phyloP scores from a whole-genome alignment of 2,113 vertebrate genomes.

The Melanerpes formicivorus region DNA sequence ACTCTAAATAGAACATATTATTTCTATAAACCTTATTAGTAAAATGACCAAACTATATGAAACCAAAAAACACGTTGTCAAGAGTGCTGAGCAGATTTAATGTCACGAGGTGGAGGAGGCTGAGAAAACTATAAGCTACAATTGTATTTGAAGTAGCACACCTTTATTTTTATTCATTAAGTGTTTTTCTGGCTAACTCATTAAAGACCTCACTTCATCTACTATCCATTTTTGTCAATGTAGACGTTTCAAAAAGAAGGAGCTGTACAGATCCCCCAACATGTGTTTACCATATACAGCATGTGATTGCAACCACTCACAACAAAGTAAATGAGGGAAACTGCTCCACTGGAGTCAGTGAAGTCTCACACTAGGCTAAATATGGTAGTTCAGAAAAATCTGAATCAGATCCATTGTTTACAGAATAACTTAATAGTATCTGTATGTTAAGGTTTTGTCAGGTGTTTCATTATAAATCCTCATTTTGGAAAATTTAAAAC shows the following conservation, averaged over 20 bases:
- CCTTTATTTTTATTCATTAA: constrained; percentile 37
- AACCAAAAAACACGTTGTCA: constrained; percentile 21
- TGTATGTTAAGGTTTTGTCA: constrained; percentile 48
- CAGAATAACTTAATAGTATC: constrained; percentile 59
- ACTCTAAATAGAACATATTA: constrained; percentile 59
- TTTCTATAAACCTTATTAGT: constrained; percentile 62
- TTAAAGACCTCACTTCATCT: constrained; percentile 52
- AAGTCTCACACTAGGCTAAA: constrained; percentile 20
- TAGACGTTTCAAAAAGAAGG: not conserved
- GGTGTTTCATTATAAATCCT: constrained; percentile 67
- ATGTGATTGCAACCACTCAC: constrained; percentile 3
- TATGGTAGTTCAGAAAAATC: constrained; percentile 30
- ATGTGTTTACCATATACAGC: constrained; percentile 46
- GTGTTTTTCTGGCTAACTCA: constrained; percentile 31
- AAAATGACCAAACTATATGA: constrained; percentile 41
- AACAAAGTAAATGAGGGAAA: constrained; percentile 29
- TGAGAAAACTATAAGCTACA: not conserved
- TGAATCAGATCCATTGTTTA: constrained; percentile 57
- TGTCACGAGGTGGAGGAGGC: not conserved
- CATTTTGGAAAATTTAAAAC: constrained; percentile 54
- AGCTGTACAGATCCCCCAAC: not conserved
- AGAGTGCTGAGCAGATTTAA: not conserved
- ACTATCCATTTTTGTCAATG: constrained; percentile 36
- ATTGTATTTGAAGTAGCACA: not conserved
- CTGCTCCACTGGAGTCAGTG: constrained; percentile 19